Conservation (phyloP, 2,888 invertebrate genomes). For the Sarcophaga subvicina region DNA sequence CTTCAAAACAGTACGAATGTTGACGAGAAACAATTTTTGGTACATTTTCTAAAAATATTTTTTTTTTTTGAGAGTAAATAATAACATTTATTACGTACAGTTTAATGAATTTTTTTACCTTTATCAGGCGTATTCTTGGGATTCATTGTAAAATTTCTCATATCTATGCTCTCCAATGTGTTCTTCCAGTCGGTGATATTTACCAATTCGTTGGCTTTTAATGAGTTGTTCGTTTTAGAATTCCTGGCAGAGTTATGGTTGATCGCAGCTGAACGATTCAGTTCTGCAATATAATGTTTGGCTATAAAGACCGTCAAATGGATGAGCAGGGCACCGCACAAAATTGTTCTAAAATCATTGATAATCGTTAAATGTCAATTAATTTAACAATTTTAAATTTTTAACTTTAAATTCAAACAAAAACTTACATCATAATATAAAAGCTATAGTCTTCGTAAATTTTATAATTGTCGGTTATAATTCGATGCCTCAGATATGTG, state of each 20-base stretch:
- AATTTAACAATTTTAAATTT: too few species aligned
- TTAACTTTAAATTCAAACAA: not conserved
- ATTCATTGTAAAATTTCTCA: slow-evolving; percentile 52
- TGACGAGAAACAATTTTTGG: slow-evolving; percentile 63
- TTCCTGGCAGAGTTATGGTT: not conserved
- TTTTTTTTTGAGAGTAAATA: not conserved
- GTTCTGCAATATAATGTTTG: slow-evolving; percentile 51
- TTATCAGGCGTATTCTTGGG: slow-evolving; percentile 24
- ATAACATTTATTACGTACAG: not conserved
- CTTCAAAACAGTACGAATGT: slow-evolving; percentile 67
- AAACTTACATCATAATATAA: slow-evolving; percentile 74
- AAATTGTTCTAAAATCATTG: slow-evolving; percentile 58
- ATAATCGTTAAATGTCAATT: not conserved
- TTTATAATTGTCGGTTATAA: slow-evolving; percentile 73
- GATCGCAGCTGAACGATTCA: slow-evolving; percentile 43
- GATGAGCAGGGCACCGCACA: slow-evolving; percentile 61
- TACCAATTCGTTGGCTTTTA: slow-evolving; percentile 34
- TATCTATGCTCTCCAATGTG: slow-evolving; percentile 57
- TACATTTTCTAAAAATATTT: slow-evolving; percentile 42
- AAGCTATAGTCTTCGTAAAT: slow-evolving; percentile 74
- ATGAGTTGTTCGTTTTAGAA: slow-evolving; percentile 10
- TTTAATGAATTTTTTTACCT: slow-evolving; percentile 24
- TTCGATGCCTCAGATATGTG: slow-evolving; percentile 73
- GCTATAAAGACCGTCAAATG: slow-evolving; percentile 65
- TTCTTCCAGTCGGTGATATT: slow-evolving; percentile 59